Percentiles rank a stretch among this genome's conserved stretches.
Evolutionary conservation across 1,140 invertebrate species (phyloP).

Genomic region (Theocolax elegans): DNA sequence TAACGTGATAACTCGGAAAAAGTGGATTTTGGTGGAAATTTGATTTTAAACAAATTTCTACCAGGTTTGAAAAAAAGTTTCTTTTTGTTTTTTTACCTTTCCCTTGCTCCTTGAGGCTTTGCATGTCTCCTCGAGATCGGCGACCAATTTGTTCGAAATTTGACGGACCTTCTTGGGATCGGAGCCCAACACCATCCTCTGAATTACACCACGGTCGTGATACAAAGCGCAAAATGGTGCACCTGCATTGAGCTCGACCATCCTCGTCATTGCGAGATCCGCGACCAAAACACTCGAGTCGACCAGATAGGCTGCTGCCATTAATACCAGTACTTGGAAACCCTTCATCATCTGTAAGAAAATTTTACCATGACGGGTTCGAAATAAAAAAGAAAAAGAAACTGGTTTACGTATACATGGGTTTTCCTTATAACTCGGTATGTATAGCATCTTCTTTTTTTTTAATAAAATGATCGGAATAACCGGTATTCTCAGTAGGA

Average conservation of each 20-base stretch:
- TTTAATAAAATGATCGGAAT: too few relatives aligned
- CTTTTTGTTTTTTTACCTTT: slow-evolving; percentile 47
- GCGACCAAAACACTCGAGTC: slow-evolving; percentile 69
- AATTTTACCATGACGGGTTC: too few relatives aligned
- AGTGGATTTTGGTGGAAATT: too few relatives aligned
- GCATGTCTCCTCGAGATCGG: slow-evolving; percentile 72
- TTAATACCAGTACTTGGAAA: slow-evolving; percentile 36
- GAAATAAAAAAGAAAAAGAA: too few relatives aligned
- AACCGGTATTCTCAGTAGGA: too few relatives aligned
- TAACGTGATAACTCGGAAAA: too few relatives aligned
- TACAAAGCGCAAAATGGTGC: slow-evolving; percentile 73
- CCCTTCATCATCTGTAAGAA: too few relatives aligned
- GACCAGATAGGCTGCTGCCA: slow-evolving; percentile 23
- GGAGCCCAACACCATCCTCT: slow-evolving; percentile 70
- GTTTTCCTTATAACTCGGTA: too few relatives aligned
- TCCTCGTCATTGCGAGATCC: slow-evolving; percentile 73
- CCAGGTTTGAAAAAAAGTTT: too few relatives aligned
- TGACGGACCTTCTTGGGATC: slow-evolving; percentile 72
- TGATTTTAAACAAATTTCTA: too few relatives aligned
- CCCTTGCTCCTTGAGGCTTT: slow-evolving; percentile 55
- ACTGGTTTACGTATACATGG: too few relatives aligned
- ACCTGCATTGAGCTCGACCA: slow-evolving; percentile 73
- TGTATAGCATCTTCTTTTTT: too few relatives aligned
- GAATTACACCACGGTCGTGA: slow-evolving; percentile 72
- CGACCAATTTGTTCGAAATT: slow-evolving; percentile 71